Evolutionary conservation across 2,113 vertebrate genomes (phyloP), one percentile per base, ranked within the genome.

Genomic region (Artemisiospiza belli): DNA sequence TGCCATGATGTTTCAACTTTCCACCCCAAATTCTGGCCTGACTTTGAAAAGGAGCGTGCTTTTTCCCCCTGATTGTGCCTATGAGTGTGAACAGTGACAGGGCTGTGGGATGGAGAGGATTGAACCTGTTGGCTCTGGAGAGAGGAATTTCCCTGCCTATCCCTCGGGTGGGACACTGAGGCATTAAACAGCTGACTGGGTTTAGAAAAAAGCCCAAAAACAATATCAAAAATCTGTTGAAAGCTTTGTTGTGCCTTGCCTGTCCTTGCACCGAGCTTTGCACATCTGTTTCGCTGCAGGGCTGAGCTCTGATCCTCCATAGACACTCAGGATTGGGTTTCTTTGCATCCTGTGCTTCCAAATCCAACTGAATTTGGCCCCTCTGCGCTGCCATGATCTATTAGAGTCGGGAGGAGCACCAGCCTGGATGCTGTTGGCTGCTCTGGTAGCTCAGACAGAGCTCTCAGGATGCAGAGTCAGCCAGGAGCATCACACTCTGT

Each of bases 31-130:
- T 51, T 85, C 17, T 43, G 46, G 18, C 37, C 66, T 62, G 25
- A 39, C 10, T 31, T 69, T 81, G n/a, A 14, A 46, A 64, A 63
- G 28, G 44, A 46, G 8, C 1, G 2, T 39, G 9, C 1, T 59
- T 33, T 33, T 7, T 2, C 3, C 11, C 54, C 17, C 52, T 12
- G 27, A 8, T 8, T 9, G 6, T 30, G 27, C 13, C 5, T 35
- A 3, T 0, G 1, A 24, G 52, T n/a, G 15, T 5, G n/a, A 33
- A 2, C 3, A 66, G 22, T 2, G 6, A 28, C 3, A 3, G 74
- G 44, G 35, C 33, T 61, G 41, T 41, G 21, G 49, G 58, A 37
- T n/a, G 51, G 39, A 46, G 49, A 46, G 6, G 68, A 8, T 55
- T 68, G 54, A 41, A 63, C 35, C 64, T 11, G 1, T 15, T 55